phyloP scores from a whole-genome alignment of 2,113 vertebrate species.

The Crotalus viridis region DNA sequence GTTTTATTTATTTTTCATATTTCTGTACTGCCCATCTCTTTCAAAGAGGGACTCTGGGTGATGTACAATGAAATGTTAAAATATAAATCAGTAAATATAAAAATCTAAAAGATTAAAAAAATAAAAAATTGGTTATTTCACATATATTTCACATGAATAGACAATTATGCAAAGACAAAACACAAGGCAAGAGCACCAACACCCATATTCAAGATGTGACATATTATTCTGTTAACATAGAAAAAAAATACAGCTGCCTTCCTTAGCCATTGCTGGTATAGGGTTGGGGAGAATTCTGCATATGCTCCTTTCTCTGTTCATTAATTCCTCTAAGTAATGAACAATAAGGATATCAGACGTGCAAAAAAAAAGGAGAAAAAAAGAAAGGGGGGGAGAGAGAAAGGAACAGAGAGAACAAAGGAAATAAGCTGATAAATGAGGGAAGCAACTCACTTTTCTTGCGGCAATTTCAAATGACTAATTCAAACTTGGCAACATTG shows the following conservation, averaged over 20 bases:
- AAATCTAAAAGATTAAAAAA: too few relatives aligned
- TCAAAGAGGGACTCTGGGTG: too few relatives aligned
- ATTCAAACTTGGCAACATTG: too few relatives aligned
- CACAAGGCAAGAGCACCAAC: neutral
- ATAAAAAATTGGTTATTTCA: neutral
- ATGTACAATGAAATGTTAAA: too few relatives aligned
- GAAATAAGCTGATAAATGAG: neutral
- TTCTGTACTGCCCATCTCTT: too few relatives aligned
- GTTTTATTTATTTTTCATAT: too few relatives aligned
- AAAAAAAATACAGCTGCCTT: neutral
- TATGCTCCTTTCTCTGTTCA: neutral
- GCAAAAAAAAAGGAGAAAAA: neutral
- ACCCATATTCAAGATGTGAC: neutral
- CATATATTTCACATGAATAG: neutral
- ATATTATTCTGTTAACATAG: neutral
- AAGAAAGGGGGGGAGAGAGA: neutral
- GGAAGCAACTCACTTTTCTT: neutral
- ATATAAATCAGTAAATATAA: too few relatives aligned
- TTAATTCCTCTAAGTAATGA: neutral
- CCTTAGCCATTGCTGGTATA: neutral
- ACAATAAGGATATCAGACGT: neutral
- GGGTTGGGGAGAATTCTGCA: neutral
- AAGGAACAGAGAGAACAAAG: neutral
- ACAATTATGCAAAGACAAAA: neutral
- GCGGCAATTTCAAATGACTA: too few relatives aligned